A percentile compares a stretch with the other conserved stretches of the same genome.
These are phyloP conservation scores for Trematocara macrostoma DNA, from an alignment of 2,113 vertebrate species.

Conservation along the genomic window DNA sequence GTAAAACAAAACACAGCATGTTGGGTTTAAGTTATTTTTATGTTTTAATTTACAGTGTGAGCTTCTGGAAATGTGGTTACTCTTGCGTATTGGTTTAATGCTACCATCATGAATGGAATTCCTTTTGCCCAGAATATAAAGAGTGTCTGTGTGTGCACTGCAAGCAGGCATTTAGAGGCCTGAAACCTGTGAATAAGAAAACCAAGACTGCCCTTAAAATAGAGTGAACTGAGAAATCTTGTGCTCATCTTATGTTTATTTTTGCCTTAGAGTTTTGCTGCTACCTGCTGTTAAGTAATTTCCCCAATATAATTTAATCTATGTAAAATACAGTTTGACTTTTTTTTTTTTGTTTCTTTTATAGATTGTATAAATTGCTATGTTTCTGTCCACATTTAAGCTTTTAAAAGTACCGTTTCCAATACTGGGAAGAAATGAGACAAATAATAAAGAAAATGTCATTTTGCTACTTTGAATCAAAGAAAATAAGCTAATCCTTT, in stretches of 20 bases:
- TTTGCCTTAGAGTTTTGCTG: conserved; percentile 72
- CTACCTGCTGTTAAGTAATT: conserved; percentile 47
- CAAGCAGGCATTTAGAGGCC: conserved; percentile 43
- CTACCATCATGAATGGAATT: conserved; percentile 48
- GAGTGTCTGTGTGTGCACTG: conserved; percentile 38
- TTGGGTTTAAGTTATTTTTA: neutral
- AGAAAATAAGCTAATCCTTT: neutral
- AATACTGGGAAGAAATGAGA: neutral
- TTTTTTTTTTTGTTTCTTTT: neutral
- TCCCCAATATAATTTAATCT: conserved; percentile 41
- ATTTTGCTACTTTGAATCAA: conserved; percentile 27
- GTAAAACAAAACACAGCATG: neutral
- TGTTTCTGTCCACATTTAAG: conserved; percentile 51
- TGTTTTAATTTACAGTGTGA: conserved; percentile 21
- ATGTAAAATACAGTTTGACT: neutral
- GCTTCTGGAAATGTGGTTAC: conserved; percentile 18
- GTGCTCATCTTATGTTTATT: conserved; percentile 6
- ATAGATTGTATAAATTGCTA: conserved; percentile 46
- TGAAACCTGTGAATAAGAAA: conserved; percentile 47
- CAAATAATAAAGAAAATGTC: conserved; percentile 20
- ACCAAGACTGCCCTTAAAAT: conserved; percentile 27
- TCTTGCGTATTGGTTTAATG: conserved; percentile 19
- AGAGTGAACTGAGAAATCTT: conserved; percentile 49
- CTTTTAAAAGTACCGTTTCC: conserved; percentile 37
- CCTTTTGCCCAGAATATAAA: conserved; percentile 49